These are phyloP conservation scores for Alaudala cheleensis DNA, from an alignment of 2,113 vertebrate species.

Conservation along the genomic window DNA sequence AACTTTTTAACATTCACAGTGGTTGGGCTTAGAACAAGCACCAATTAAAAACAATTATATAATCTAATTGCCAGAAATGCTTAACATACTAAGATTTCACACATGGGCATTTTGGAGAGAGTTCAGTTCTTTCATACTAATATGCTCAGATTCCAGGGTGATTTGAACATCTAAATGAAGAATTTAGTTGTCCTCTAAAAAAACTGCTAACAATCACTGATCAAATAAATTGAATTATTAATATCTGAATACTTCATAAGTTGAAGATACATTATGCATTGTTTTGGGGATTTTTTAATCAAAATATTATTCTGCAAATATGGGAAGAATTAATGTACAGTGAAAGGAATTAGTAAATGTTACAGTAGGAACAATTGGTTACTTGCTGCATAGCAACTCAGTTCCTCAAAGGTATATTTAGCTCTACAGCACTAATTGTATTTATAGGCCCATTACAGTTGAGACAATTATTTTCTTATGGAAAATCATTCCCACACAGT, in stretches of 20 bases:
- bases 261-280: neutral
- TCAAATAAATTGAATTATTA: neutral
- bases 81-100: neutral
- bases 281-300: neutral
- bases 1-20: neutral
- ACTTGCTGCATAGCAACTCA: neutral
- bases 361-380: neutral
- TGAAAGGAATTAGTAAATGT: neutral
- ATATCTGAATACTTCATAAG: neutral
- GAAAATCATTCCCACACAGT: neutral
- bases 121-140: neutral
- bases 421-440: neutral
- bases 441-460: neutral
- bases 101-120: neutral
- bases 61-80: conserved; percentile 4
- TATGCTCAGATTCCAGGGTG: neutral
- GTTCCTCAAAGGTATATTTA: neutral
- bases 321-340: neutral
- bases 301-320: neutral
- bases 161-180: neutral
- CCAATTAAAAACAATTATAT: conserved; percentile 12
- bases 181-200: neutral
- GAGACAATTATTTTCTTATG: neutral
- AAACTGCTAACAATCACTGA: neutral
- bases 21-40: neutral